phyloP scores from a whole-genome alignment of 2,888 invertebrate genomes.

The Doris montereyensis region DNA sequence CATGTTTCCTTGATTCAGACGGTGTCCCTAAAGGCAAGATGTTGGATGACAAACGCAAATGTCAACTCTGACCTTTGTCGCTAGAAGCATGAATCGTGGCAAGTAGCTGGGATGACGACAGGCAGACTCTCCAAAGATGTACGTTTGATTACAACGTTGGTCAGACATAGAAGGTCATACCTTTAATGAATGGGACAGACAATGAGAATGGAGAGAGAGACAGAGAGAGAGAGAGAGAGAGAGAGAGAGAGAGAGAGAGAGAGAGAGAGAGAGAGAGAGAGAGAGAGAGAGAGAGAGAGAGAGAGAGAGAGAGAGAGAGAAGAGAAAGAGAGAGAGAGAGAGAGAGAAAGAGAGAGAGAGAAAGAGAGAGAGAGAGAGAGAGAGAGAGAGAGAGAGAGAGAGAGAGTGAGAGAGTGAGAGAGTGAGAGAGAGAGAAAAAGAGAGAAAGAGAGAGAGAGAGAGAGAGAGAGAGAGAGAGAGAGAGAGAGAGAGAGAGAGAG shows the following conservation, averaged over 20 bases:
- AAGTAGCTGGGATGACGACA: too few species aligned
- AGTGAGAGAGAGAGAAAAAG: background rate
- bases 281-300: background rate
- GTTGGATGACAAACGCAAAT: too few species aligned
- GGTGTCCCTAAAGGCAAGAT: too few species aligned
- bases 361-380: background rate
- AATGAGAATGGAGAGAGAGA: background rate
- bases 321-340: background rate
- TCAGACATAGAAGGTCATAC: too few species aligned
- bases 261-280: background rate
- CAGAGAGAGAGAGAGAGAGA: conserved; percentile 10
- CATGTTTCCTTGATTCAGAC: too few species aligned
- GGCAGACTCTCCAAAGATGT: too few species aligned
- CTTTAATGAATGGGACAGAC: background rate
- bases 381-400: background rate
- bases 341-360: background rate
- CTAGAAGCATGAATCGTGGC: too few species aligned
- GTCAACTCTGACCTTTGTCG: too few species aligned
- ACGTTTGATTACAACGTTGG: too few species aligned
- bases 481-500: conserved; percentile 5
- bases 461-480: background rate
- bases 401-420: background rate
- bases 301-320: conserved; percentile 4
- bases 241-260: background rate
- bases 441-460: background rate